Base-by-base conservation (phyloP, 2,113 vertebrate species). In the Herpetotheres cachinnans region DNA sequence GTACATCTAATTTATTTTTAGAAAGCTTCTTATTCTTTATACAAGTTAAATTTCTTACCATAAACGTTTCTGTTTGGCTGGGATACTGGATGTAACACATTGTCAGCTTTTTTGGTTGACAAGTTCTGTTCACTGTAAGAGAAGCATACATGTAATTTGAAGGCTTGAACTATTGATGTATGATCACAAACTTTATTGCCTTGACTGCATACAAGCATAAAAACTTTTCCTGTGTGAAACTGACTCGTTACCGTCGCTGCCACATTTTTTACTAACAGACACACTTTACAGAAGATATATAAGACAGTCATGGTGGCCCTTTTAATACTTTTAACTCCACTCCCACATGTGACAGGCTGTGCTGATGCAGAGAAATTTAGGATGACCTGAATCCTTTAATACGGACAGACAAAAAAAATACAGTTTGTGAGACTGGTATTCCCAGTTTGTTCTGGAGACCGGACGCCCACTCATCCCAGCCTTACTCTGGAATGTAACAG, bases 111-210 rank as follows among this genome's bases (percentile, higher is more conserved):
- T 97, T 84, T 98, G 89, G 79, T 96, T 25, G 70, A 95, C 74
- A 97, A 97, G 84, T 94, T 98, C 44, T 98, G 98, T n/a, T 99
- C 99, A 61, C 99, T 99, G 95, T 90, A 98, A 98, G 70, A 96
- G 15, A 98, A 91, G 52, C 66, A 89, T 19, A 72, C 7, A 25
- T 5, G 52, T 63, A 72, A 29, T 80, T 9, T 76, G 38, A 90
- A 69, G 10, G 18, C 26, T 79, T 69, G 46, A 89, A 56, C 25
- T 79, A 46, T 1, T 36, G 27, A 56, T 18, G 3, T 26, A 47
- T 11, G 16, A 52, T 66, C 22, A 80, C 61, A 61, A 50, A 61
- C 40, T 50, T 82, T 22, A 50, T 22, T 76, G 34, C 47, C 36
- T 34, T 5, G 9, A 72, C 12, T 8, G 19, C 11, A 40, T 19